Evolutionary conservation across 2,797 vertebrate genomes (phyloP), one percentile per base, ranked within the genome.

Genomic region (Chaetophractus vellerosus): DNA sequence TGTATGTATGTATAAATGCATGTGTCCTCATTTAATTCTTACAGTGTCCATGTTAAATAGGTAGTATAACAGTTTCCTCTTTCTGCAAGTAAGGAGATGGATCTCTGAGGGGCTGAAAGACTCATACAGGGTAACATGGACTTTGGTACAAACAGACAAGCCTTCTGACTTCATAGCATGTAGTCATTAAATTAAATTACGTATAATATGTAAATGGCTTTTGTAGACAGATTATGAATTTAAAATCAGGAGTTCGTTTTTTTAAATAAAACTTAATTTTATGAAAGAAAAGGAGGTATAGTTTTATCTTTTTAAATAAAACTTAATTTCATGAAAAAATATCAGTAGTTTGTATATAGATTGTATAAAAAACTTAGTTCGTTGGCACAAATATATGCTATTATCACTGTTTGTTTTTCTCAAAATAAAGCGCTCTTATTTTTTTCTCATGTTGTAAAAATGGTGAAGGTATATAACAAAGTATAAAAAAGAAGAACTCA

Each of bases 401-500:
- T 48, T 68, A 12, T 3, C 76, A 19, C 26, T 28, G 28, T 68
- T 68, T 68, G 7, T 72, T 57, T 92, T 75, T 59, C 45, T 91
- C 38, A 79, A 94, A 63, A 75, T 24, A 9, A 84, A 86, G 79
- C 63, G 69, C n/a, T 1, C 21, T 59, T 69, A 15, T 68, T 68
- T 18, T 80, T 63, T 92, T 71, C 74, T 76, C 21, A 33, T 68
- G 21, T 82, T 63, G 50, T 57, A 57, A 80, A 63, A 69, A 69
- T 52, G n/a, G 31, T 12, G 1, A 9, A 31, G 31, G 16, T 33
- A 48, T 24, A 55, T 57, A n/a, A 75, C 9, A 64, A 79, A 92
- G 48, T 83, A 72, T 75, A 61, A 96, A 80, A 79, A 74, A 75
- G 18, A 52, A 64, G 41, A 69, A 71, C 26, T 52, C 41, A n/a